Evolutionary conservation across 2,888 invertebrate genomes (phyloP).

Genomic region (Blera fallax): DNA sequence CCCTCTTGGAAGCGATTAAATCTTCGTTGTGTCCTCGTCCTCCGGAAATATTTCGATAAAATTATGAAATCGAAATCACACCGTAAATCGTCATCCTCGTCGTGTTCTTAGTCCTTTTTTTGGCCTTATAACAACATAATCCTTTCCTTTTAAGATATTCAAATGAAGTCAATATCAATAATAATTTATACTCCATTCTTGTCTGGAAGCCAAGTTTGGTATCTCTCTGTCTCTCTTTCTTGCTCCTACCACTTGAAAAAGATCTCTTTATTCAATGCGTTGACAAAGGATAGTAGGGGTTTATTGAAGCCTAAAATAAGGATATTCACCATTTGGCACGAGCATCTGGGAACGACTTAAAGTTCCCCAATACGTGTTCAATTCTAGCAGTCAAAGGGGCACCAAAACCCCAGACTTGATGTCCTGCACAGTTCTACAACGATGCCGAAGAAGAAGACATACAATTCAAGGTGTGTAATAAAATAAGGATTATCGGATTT

Average conservation of each 20-base stretch:
- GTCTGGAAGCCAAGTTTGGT: constrained; percentile 15
- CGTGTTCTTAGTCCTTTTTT: background rate
- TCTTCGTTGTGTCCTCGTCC: background rate
- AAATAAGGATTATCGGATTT: constrained; percentile 72
- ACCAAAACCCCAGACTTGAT: constrained; percentile 2
- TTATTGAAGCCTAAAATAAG: constrained; percentile 61
- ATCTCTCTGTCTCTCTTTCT: background rate
- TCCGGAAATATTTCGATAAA: constrained; percentile 54
- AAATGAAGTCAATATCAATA: constrained; percentile 71
- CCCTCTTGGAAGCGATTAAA: constrained; percentile 37
- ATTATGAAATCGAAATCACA: constrained; percentile 68
- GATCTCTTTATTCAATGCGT: constrained; percentile 13
- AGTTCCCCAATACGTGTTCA: constrained; percentile 59
- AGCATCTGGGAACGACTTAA: constrained; percentile 56
- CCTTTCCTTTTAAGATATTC: constrained; percentile 60
- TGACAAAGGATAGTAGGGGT: constrained; percentile 24
- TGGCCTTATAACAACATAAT: constrained; percentile 34
- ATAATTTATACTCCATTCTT: constrained; percentile 57
- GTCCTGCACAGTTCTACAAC: constrained; percentile 49
- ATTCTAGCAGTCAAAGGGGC: constrained; percentile 27
- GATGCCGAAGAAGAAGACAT: constrained; percentile 38
- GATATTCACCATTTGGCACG: constrained; percentile 64
- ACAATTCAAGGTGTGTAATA: constrained; percentile 70
- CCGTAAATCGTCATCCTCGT: constrained; percentile 33
- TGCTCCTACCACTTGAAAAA: too few relatives aligned